Evolutionary conservation across 2,113 vertebrate species (phyloP), one percentile per base, ranked within the genome.

Genomic region (Ciconia boyciana): DNA sequence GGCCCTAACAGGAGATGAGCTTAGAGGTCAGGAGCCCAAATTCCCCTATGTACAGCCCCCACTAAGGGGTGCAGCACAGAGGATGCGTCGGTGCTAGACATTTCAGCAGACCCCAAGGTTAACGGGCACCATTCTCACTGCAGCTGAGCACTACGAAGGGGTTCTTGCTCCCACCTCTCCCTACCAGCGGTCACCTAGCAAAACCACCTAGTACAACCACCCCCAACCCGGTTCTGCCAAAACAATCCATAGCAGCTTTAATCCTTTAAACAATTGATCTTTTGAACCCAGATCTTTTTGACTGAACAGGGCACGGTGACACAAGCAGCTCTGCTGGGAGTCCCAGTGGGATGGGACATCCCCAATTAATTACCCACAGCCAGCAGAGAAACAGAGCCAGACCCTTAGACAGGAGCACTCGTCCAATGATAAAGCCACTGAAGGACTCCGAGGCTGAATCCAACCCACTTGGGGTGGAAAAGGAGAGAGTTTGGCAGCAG

Each of bases 81-180:
- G 11, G 25, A 66, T 6, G 10, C 1, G 1, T 19, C 1, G 0
- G 29, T 32, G 51, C 51, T 71, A 74, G 79, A 44, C 26, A 10
- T 14, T 79, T 55, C 0, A 0, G 60, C 58, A 83, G 39, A 52
- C 11, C 57, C 15, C 34, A 22, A 22, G 34, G 58, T 54, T 36
- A 44, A 48, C 1, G 6, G 41, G n/a, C 68, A 55, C 41, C 0
- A 0, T 22, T 46, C 51, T 65, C 29, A 8, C 41, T 26, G 49
- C 34, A 51, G 49, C 32, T 32, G 49, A 64, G 36, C 4, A 2
- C 36, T 39, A 4, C 2, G 0, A 41, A 57, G 28, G 18, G 49
- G 28, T 26, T 32, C 55, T 71, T 28, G 17, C 70, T 65, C 57
- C 64, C 34, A 69, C 24, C 43, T 69, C 36, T 51, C 24, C 51